phyloP scores from a whole-genome alignment of 2,888 invertebrate species.

The Drosophila ezoana region DNA sequence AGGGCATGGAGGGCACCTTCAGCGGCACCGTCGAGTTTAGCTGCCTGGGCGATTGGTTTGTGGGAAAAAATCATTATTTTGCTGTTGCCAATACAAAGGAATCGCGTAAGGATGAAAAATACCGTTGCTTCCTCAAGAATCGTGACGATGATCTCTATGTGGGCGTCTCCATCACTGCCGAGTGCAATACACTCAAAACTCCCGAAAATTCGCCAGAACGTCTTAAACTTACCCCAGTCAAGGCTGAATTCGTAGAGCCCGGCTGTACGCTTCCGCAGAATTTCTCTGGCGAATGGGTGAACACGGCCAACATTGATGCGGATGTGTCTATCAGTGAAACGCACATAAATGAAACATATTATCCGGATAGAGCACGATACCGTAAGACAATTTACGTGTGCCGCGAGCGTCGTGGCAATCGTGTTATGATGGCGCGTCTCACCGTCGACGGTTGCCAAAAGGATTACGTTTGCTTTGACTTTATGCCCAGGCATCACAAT shows the following conservation, averaged over 20 bases:
- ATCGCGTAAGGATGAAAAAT: constrained; percentile 97
- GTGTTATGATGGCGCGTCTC: constrained; percentile 97
- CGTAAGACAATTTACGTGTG: constrained; percentile 97
- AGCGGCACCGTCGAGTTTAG: constrained; percentile 96
- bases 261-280: constrained; percentile 97
- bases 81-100: constrained; percentile 99
- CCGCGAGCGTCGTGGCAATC: constrained; percentile 94
- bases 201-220: constrained; percentile 97
- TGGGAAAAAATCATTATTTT: constrained; percentile 97
- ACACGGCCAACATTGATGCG: constrained; percentile 98
- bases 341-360: constrained; percentile 97
- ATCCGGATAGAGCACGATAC: constrained; percentile 95
- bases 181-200: constrained; percentile 96
- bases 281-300: constrained; percentile 97
- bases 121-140: constrained; percentile 96
- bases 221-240: constrained; percentile 93
- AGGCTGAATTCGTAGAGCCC: constrained; percentile 95
- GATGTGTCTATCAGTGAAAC: constrained; percentile 97
- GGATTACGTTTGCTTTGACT: constrained; percentile 98
- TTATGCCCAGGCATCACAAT: constrained; percentile 97
- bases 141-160: constrained; percentile 96
- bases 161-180: constrained; percentile 96
- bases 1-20: constrained; percentile 95
- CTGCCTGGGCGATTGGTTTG: constrained; percentile 97
- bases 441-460: constrained; percentile 99